Percentiles rank a stretch among this genome's conserved stretches.
phyloP scores from a whole-genome alignment of 2,888 invertebrate species.

The Philereme transversata region DNA sequence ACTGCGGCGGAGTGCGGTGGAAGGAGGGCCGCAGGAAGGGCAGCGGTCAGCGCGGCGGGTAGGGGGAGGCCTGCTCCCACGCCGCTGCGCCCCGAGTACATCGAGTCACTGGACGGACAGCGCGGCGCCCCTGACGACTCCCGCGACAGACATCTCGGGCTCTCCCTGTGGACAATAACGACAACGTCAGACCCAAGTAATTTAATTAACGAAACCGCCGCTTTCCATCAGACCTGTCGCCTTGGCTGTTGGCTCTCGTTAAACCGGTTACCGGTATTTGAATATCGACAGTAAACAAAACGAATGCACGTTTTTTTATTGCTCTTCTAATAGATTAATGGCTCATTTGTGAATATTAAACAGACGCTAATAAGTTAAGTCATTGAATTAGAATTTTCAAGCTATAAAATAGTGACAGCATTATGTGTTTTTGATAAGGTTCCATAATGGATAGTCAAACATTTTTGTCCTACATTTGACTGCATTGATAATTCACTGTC shows the following conservation, averaged over 20 bases:
- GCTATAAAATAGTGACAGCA: conserved; percentile 24
- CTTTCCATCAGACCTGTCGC: conserved; percentile 32
- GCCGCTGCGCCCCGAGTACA: conserved; percentile 87
- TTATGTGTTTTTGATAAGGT: conserved; percentile 27
- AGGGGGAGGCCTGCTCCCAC: conserved; percentile 78
- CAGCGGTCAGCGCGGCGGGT: conserved; percentile 86
- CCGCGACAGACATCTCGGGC: conserved; percentile 92
- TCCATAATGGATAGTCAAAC: conserved; percentile 15
- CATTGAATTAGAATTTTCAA: conserved; percentile 32
- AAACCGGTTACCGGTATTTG: conserved; percentile 56
- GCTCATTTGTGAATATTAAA: conserved; percentile 48
- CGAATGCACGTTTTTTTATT: conserved; percentile 50
- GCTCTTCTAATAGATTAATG: conserved; percentile 48
- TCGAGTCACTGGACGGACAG: conserved; percentile 91
- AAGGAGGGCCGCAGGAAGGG: conserved; percentile 88
- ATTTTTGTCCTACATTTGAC: not conserved
- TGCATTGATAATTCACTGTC: too few species aligned
- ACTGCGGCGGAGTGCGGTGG: conserved; percentile 93
- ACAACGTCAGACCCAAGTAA: conserved; percentile 50
- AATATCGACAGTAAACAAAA: conserved; percentile 54
- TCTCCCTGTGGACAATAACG: conserved; percentile 88
- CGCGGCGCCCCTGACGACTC: conserved; percentile 90
- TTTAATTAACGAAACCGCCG: conserved; percentile 47
- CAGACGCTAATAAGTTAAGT: conserved; percentile 37
- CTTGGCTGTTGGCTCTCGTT: conserved; percentile 35